A percentile compares a stretch with the other conserved stretches of the same genome.
Evolutionary conservation across 2,113 vertebrate genomes (phyloP).

Genomic region (Rhea americana): DNA sequence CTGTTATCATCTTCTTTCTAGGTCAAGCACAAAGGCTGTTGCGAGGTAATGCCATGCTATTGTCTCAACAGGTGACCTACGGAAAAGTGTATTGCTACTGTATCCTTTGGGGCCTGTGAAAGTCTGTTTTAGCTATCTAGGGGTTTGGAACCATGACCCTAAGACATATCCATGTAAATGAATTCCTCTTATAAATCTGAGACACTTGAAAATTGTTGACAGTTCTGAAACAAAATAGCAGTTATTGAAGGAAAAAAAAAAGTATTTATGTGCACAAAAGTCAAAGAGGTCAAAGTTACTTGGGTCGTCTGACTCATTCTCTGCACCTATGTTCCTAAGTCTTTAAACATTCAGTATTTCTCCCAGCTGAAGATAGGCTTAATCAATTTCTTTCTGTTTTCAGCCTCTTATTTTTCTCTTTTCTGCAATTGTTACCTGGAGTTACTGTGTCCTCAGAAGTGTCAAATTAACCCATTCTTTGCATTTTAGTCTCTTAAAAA

Average conservation of each 20-base stretch:
- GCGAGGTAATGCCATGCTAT: not conserved
- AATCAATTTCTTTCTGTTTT: not conserved
- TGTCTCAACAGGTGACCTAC: not conserved
- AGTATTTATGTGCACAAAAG: not conserved
- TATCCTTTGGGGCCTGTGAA: not conserved
- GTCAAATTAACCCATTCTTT: not conserved
- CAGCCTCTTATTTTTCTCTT: not conserved
- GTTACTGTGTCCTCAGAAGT: not conserved
- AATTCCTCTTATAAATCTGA: not conserved
- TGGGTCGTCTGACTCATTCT: not conserved
- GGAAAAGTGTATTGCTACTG: not conserved
- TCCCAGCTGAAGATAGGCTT: not conserved
- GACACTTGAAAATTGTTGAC: not conserved
- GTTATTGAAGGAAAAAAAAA: not conserved
- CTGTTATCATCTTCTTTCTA: not conserved
- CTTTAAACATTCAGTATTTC: not conserved
- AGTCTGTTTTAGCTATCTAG: not conserved
- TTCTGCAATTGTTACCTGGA: not conserved
- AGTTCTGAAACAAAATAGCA: not conserved
- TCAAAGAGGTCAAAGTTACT: not conserved
- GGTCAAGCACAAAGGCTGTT: not conserved
- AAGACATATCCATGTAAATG: not conserved
- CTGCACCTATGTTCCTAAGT: not conserved
- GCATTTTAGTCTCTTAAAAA: not conserved
- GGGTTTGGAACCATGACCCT: not conserved